Evolutionary conservation across 2,113 vertebrate genomes (phyloP), one percentile per base, ranked within the genome.

Genomic region (Penelope pileata): DNA sequence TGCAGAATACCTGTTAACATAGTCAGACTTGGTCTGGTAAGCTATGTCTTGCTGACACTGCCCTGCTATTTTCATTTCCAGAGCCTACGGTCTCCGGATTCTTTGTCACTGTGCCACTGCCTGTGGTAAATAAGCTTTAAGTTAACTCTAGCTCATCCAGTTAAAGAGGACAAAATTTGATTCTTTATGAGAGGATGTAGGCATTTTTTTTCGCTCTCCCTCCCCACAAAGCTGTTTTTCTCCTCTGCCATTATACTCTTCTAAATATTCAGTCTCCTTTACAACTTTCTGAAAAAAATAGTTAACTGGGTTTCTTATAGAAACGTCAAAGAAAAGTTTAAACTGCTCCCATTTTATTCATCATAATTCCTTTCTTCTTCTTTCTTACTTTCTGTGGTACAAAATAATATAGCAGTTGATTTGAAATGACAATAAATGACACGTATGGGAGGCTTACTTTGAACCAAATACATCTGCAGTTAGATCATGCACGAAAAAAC

Each of bases 321-420:
- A 95, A 96, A 90, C 73, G 60, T 74, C 90, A 90, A 67, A 86
- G 51, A 51, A 93, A 90, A 94, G 87, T 90, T 96, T 87, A 90
- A 88, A 48, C 56, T 56, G 56, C 13, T 93, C 70, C 67, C 16
- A 24, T 83, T 91, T 83, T 79, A 16, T 94, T 92, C 56, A 47
- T 91, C 95, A 83, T 69, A 77, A 93, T 94, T 68, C 85, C 58
- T 77, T 93, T 92, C 30, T 77, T 86, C 45, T 23, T 75, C 63
- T 79, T 93, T 69, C 70, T 51, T 90, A 26, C 36, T 68, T 89
- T 70, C 75, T 69, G 40, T 23, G 18, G 45, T 30, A 90, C 0
- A 23, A 91, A 76, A 83, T 79, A 79, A 80, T 91, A 86, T 50
- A 69, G 30, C 17, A 88, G 73, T 68, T 60, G 16, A 78, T 83